These are phyloP conservation scores for Trissolcus japonicus DNA, from an alignment of 2,888 invertebrate species.

Conservation along the genomic window DNA sequence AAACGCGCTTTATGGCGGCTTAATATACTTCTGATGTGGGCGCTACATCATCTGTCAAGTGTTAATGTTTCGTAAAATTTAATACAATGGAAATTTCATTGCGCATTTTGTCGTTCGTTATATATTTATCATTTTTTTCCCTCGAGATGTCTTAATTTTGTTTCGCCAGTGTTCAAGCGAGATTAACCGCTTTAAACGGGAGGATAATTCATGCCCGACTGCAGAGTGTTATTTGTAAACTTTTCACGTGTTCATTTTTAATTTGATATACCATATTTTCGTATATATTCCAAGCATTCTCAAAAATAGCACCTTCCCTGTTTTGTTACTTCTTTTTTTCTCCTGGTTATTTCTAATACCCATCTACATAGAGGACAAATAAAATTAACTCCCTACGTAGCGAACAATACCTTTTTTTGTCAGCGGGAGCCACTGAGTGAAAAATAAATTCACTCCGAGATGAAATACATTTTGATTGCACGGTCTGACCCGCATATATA, in stretches of 20 bases:
- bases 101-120: background rate
- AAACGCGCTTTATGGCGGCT: conserved; percentile 26
- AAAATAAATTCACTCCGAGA: background rate
- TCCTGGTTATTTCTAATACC: too few relatives aligned
- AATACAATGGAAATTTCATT: conserved; percentile 19
- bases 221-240: too few relatives aligned
- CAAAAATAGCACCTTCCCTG: too few relatives aligned
- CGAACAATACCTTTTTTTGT: too few relatives aligned
- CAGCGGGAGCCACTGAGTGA: too few relatives aligned
- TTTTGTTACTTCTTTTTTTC: too few relatives aligned
- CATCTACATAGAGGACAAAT: too few relatives aligned
- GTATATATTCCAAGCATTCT: too few relatives aligned
- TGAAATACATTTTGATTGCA: background rate
- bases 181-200: background rate
- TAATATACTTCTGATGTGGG: conserved; percentile 36
- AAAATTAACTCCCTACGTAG: background rate
- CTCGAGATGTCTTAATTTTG: conserved; percentile 3
- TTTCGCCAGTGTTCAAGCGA: background rate
- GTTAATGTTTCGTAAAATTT: conserved; percentile 44
- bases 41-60: conserved; percentile 16
- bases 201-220: too few relatives aligned
- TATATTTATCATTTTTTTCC: conserved; percentile 5
- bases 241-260: too few relatives aligned
- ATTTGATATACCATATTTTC: too few relatives aligned
- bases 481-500: background rate